Conservation (phyloP, 1,140 invertebrate species). For the Eueides isabella region DNA sequence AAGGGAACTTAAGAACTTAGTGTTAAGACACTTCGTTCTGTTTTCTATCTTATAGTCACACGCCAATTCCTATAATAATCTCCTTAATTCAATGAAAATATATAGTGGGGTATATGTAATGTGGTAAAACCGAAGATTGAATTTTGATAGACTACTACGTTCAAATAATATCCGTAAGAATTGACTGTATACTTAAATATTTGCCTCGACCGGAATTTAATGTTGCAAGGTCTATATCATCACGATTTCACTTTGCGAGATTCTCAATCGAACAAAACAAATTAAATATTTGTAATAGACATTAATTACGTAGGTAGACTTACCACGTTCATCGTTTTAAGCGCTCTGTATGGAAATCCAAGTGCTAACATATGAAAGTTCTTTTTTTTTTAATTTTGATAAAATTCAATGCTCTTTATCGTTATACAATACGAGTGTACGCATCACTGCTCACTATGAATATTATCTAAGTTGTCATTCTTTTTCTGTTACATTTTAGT, state of each 20-base stretch:
- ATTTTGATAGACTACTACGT: too few species aligned
- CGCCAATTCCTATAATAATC: too few species aligned
- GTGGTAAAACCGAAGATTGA: too few species aligned
- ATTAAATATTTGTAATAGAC: background rate
- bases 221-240: background rate
- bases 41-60: too few species aligned
- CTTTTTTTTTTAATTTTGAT: background rate
- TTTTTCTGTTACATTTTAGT: slow-evolving; percentile 16
- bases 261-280: background rate
- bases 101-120: too few species aligned
- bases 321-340: background rate
- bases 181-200: background rate
- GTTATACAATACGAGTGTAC: slow-evolving; percentile 3
- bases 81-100: too few species aligned
- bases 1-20: too few species aligned
- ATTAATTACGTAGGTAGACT: background rate
- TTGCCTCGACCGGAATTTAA: background rate
- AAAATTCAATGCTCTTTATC: background rate
- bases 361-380: background rate
- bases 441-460: slow-evolving; percentile 9
- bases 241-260: background rate
- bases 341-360: background rate
- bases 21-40: too few species aligned
- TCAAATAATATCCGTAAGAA: background rate
- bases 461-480: slow-evolving; percentile 19